Conservation (phyloP, 2,888 invertebrate genomes). For the Chrysolina oricalcia region DNA sequence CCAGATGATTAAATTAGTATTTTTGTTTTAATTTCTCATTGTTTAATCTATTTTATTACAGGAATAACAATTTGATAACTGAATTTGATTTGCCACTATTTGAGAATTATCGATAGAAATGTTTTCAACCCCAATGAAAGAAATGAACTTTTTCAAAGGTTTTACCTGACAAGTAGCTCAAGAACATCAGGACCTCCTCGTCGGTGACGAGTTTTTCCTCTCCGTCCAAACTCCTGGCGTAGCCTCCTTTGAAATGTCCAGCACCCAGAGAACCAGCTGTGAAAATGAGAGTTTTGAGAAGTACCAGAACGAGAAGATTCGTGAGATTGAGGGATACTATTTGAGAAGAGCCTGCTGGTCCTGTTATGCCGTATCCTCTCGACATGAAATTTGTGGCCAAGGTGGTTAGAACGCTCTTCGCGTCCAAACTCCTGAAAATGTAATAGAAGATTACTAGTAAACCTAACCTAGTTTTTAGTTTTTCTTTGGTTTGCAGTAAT, state of each 20-base stretch:
- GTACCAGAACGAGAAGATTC: slow-evolving; percentile 84
- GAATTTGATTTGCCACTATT: too few species aligned
- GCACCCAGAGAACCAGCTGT: slow-evolving; percentile 86
- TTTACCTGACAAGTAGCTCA: slow-evolving; percentile 78
- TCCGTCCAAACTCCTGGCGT: slow-evolving; percentile 77
- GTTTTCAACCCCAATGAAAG: too few species aligned
- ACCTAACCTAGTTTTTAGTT: too few species aligned
- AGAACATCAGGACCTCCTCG: slow-evolving; percentile 81
- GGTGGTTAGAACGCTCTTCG: slow-evolving; percentile 65
- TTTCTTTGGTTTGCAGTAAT: too few species aligned
- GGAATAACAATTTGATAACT: too few species aligned
- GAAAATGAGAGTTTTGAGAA: slow-evolving; percentile 87
- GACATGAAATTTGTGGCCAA: slow-evolving; percentile 67
- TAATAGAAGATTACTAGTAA: neutral
- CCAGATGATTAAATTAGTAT: too few species aligned
- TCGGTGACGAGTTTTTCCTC: slow-evolving; percentile 74
- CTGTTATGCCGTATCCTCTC: slow-evolving; percentile 63
- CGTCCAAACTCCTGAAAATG: slow-evolving; percentile 64
- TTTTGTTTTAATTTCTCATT: too few species aligned
- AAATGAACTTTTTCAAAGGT: neutral
- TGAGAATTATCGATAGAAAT: too few species aligned
- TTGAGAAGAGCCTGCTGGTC: slow-evolving; percentile 65
- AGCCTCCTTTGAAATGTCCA: slow-evolving; percentile 71
- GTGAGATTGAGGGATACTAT: slow-evolving; percentile 88
- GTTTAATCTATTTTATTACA: too few species aligned